phyloP scores from a whole-genome alignment of 2,797 vertebrate genomes.

The Lophotriccus pileatus region DNA sequence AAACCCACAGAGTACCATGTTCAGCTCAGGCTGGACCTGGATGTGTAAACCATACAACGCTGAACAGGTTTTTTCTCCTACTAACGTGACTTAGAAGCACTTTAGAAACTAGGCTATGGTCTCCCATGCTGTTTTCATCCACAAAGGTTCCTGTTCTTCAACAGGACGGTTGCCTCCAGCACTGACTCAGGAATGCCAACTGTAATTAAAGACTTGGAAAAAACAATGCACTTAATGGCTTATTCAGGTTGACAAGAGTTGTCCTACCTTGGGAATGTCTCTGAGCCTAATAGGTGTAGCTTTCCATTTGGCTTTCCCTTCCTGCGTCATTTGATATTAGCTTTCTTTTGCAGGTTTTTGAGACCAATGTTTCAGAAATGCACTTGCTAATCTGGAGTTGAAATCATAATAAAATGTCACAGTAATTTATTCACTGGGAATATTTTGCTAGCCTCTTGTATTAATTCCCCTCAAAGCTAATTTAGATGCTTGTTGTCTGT shows the following conservation, averaged over 20 bases:
- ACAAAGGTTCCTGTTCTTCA: constrained; percentile 6
- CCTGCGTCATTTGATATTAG: not conserved
- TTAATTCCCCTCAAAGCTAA: constrained; percentile 51
- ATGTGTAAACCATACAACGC: rapidly evolving
- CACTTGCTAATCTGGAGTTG: not conserved
- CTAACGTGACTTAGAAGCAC: not conserved
- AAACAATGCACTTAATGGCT: not conserved
- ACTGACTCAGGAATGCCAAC: not conserved
- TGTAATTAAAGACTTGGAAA: constrained; percentile 34
- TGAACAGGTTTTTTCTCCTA: not conserved
- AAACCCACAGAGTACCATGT: not conserved
- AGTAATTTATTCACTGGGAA: constrained; percentile 30
- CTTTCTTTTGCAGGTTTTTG: not conserved
- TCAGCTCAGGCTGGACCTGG: not conserved
- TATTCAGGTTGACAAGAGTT: constrained; percentile 41
- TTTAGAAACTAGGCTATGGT: not conserved
- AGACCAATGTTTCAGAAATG: not conserved
- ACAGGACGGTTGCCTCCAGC: constrained; percentile 8
- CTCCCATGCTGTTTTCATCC: not conserved
- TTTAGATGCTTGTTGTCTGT: constrained; percentile 37
- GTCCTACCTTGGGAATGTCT: constrained; percentile 35
- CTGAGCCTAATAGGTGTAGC: not conserved
- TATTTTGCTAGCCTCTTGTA: constrained; percentile 39
- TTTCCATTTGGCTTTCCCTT: not conserved
- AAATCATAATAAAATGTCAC: constrained; percentile 44